phyloP scores from a whole-genome alignment of 2,888 invertebrate genomes.

The Dicyrtomina minuta region DNA sequence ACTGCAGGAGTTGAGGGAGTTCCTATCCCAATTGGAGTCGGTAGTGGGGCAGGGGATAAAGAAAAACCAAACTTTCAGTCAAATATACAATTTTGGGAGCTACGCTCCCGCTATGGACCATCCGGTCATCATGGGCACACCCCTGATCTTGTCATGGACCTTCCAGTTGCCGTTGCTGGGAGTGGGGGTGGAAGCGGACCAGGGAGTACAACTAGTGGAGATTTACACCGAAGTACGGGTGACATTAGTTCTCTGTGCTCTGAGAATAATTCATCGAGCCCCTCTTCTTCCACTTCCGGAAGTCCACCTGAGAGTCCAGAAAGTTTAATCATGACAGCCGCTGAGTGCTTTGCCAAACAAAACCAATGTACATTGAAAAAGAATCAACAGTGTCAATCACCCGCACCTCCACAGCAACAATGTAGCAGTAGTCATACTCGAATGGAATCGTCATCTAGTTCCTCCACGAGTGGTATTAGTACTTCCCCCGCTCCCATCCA shows the following conservation, averaged over 20 bases:
- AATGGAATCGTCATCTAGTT: conserved; percentile 33
- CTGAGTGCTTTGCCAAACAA: conserved; percentile 75
- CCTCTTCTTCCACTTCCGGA: conserved; percentile 45
- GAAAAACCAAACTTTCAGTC: conserved; percentile 42
- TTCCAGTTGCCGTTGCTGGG: conserved; percentile 63
- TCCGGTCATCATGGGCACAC: conserved; percentile 56
- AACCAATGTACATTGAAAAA: conserved; percentile 77
- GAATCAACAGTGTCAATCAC: conserved; percentile 59
- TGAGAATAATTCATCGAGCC: conserved; percentile 7
- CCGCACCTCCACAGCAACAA: conserved; percentile 40
- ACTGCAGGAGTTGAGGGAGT: neutral
- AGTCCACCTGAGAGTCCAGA: conserved; percentile 57
- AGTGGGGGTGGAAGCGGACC: neutral
- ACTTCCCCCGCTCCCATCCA: neutral
- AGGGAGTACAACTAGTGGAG: conserved; percentile 6
- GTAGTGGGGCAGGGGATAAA: neutral
- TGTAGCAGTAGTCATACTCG: conserved; percentile 10
- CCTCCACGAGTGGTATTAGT: conserved; percentile 21
- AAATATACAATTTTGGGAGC: conserved; percentile 56
- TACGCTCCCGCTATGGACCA: conserved; percentile 32
- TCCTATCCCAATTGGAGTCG: too few relatives aligned
- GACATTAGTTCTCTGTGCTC: neutral
- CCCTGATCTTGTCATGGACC: conserved; percentile 80
- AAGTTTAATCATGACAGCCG: conserved; percentile 69
- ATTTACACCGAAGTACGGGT: neutral